These are phyloP conservation scores for Neosilurus hyrtlii DNA, from an alignment of 2,797 vertebrate genomes.

Conservation along the genomic window DNA sequence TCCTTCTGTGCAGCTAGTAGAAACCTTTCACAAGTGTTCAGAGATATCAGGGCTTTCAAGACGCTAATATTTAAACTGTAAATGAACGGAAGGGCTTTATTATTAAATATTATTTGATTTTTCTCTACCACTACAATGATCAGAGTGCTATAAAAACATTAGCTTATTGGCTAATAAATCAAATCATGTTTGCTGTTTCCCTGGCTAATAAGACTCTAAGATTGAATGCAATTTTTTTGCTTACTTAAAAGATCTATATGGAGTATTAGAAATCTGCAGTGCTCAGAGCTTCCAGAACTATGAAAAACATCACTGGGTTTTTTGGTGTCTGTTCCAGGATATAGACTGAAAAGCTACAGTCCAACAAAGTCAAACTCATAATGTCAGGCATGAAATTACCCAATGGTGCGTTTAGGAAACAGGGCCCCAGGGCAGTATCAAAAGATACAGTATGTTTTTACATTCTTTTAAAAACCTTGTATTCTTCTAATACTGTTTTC, in stretches of 20 bases:
- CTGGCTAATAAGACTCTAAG: not conserved
- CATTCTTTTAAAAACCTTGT: not conserved
- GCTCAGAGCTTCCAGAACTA: not conserved
- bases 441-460: not conserved
- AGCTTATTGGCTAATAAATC: not conserved
- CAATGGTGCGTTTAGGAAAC: conserved; percentile 17
- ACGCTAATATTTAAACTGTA: not conserved
- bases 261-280: not conserved
- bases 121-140: no score
- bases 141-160: not conserved
- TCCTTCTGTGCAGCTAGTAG: not conserved
- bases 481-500: not conserved
- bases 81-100: not conserved
- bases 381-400: conserved; percentile 31
- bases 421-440: not conserved
- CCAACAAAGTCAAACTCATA: not conserved
- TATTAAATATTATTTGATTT: no score
- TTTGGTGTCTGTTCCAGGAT: not conserved
- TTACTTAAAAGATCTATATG: not conserved
- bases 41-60: no score
- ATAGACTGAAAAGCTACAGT: not conserved
- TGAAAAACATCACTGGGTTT: not conserved
- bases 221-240: not conserved
- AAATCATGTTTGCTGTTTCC: no score
- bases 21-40: not conserved